Base-by-base conservation (phyloP, 2,797 vertebrate genomes). In the Allobates femoralis region DNA sequence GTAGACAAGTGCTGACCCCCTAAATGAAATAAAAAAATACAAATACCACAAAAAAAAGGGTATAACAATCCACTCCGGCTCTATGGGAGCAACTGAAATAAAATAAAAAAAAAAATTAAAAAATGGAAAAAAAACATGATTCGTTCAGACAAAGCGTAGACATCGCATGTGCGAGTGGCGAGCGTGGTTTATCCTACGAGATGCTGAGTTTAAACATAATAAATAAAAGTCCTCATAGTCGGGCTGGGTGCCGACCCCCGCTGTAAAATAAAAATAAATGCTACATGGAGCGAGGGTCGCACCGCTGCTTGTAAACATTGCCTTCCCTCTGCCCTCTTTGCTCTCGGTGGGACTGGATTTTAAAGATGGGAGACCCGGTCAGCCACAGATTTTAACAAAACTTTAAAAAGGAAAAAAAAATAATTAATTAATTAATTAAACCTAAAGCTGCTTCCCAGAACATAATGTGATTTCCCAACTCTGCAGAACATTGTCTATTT, bases 251-350 rank as follows among this genome's bases (percentile, higher is more conserved):
- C 90, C 90, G 91, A 91, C 92, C 93, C n/a, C 93, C 93, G 91
- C 91, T 90, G 15, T 92, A 90, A 87, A 86, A 79, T 73, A 76
- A 83, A 78, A 89, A 85, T 90, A 94, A 95, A 92, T 94, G 94
- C 95, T 97, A 97, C 93, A 95, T 95, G 89, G 92, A 93, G 93
- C 95, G 96, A 94, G 94, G 93, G 93, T 92, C 90, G 92, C 94
- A 91, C 90, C 11, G 85, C 96, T 96, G 96, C 95, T 96, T 97
- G 97, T 97, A 97, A 97, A 98, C 95, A 96, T 92, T 92, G 93
- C 94, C 91, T 94, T 74, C 92, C 86, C 92, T 92, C 94, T 96
- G 96, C 97, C 97, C 96, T 96, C 92, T 90, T 94, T 94, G 92
- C 79, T 84, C 91, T 92, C 41, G 41, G 89, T 92, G 94, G 93